Evolutionary conservation across 2,888 invertebrate species (phyloP).

Genomic region (Platycheirus albimanus): DNA sequence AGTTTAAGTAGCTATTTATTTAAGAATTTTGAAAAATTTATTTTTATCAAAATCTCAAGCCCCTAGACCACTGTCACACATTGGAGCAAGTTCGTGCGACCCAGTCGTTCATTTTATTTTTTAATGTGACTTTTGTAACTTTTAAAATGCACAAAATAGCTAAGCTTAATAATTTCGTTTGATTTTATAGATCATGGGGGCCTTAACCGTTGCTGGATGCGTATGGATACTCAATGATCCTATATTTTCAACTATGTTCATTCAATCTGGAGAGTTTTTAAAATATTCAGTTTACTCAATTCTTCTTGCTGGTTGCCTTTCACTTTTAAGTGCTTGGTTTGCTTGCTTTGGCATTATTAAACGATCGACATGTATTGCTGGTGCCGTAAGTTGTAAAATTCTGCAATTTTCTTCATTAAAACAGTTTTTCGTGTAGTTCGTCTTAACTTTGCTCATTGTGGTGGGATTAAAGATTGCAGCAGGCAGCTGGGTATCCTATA

Average conservation of each 20-base stretch:
- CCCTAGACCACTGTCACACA: no score
- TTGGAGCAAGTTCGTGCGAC: no score
- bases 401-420: conserved; percentile 45
- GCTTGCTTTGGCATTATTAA: conserved; percentile 92
- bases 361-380: conserved; percentile 90
- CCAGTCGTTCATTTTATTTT: no score
- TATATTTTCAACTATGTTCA: conserved; percentile 86
- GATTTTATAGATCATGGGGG: conserved; percentile 66
- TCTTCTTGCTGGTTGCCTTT: conserved; percentile 87
- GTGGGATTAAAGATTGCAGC: conserved; percentile 91
- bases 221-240: conserved; percentile 90
- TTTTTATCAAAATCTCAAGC: no score
- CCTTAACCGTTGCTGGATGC: conserved; percentile 76
- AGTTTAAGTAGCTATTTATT: no score
- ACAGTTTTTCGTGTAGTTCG: conserved; percentile 85
- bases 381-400: conserved; percentile 85
- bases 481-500: conserved; percentile 90
- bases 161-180: background rate
- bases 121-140: no score
- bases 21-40: no score
- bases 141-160: no score
- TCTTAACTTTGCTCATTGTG: conserved; percentile 89
- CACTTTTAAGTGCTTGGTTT: conserved; percentile 90
- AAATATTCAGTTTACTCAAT: conserved; percentile 89
- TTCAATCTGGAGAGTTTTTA: conserved; percentile 81